Evolutionary conservation across 2,888 invertebrate species (phyloP).

Genomic region (Isoperla grammatica): DNA sequence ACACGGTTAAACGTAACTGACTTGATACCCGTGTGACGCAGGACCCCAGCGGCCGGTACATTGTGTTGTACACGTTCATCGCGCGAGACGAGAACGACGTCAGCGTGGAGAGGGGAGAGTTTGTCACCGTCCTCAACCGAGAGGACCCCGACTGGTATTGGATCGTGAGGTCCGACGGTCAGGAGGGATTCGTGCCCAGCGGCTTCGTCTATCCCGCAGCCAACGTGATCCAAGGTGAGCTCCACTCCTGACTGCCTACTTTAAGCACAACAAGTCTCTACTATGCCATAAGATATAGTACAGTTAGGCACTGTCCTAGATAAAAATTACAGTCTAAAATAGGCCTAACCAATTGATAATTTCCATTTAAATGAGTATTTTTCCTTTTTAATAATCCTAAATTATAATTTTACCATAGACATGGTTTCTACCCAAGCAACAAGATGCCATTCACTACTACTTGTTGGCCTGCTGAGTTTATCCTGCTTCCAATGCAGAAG

Average conservation of each 20-base stretch:
- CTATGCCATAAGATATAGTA: too few relatives aligned
- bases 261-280: too few relatives aligned
- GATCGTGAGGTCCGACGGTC: slow-evolving; percentile 87
- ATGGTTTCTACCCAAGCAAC: too few relatives aligned
- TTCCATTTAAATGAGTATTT: too few relatives aligned
- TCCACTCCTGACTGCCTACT: slow-evolving; percentile 18
- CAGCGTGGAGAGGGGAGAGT: slow-evolving; percentile 87
- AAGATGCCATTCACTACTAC: too few relatives aligned
- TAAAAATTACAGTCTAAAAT: too few relatives aligned
- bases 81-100: slow-evolving; percentile 93
- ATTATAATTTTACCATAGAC: too few relatives aligned
- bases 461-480: too few relatives aligned
- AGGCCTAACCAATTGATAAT: too few relatives aligned
- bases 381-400: too few relatives aligned
- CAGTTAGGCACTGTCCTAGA: too few relatives aligned
- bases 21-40: slow-evolving; percentile 39
- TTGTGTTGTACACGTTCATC: slow-evolving; percentile 88
- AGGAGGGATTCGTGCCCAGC: slow-evolving; percentile 93
- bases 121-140: slow-evolving; percentile 90
- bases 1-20: not conserved
- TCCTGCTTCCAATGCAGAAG: too few relatives aligned
- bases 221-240: slow-evolving; percentile 60
- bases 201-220: slow-evolving; percentile 94
- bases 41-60: slow-evolving; percentile 84
- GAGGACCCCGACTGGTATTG: slow-evolving; percentile 97